Percentiles rank a stretch among this genome's conserved stretches.
These are phyloP conservation scores for Drosophila nannoptera DNA, from an alignment of 1,140 invertebrate species.

Conservation along the genomic window DNA sequence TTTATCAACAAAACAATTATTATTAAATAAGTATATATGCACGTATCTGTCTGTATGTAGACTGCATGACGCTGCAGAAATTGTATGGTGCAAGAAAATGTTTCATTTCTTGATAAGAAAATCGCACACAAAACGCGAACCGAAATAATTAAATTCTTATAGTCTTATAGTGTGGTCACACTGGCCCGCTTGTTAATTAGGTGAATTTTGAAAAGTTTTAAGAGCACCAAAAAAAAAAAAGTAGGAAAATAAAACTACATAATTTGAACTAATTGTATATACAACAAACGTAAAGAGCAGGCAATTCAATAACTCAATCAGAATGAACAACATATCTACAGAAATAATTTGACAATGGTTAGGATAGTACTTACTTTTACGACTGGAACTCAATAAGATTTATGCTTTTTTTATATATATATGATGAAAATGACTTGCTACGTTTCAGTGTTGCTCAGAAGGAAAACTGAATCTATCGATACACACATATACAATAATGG, in stretches of 20 bases:
- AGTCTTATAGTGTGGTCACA: constrained; percentile 14
- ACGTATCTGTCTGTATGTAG: constrained; percentile 4
- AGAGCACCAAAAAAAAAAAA: background rate
- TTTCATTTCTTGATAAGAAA: constrained; percentile 54
- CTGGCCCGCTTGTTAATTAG: constrained; percentile 21
- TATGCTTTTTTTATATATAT: background rate
- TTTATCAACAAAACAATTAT: constrained; percentile 67
- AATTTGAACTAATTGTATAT: background rate
- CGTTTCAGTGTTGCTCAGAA: background rate
- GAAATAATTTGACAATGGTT: constrained; percentile 8
- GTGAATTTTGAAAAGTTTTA: constrained; percentile 1
- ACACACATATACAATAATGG: background rate
- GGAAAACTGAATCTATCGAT: background rate
- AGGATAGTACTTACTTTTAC: background rate
- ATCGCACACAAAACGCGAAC: constrained; percentile 34
- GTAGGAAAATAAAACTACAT: constrained; percentile 4
- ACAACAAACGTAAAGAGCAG: constrained; percentile 25
- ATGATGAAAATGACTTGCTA: background rate
- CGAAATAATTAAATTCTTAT: constrained; percentile 16
- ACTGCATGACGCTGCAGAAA: constrained; percentile 17
- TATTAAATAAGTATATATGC: constrained; percentile 11
- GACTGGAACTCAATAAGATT: constrained; percentile 5
- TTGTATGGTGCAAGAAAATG: constrained; percentile 43
- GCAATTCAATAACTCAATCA: constrained; percentile 13
- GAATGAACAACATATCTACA: constrained; percentile 11